Percentiles rank a stretch among this genome's conserved stretches.
phyloP scores from a whole-genome alignment of 2,113 vertebrate genomes.

The Aegithalos caudatus region DNA sequence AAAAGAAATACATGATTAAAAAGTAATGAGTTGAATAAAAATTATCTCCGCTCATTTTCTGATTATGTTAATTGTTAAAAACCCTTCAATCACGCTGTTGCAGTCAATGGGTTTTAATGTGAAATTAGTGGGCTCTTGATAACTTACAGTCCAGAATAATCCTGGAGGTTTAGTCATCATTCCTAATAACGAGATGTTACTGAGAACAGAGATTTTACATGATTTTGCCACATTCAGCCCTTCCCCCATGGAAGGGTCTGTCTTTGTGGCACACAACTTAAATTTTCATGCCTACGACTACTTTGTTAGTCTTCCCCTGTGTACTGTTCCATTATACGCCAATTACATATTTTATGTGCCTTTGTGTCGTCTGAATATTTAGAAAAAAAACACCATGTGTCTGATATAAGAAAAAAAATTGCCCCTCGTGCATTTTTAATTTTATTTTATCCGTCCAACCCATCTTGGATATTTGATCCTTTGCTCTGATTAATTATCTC shows the following conservation, averaged over 20 bases:
- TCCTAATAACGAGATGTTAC: conserved; percentile 86
- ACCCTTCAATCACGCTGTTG: conserved; percentile 95
- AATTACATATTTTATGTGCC: not conserved
- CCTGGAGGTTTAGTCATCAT: conserved; percentile 91
- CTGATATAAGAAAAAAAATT: not conserved
- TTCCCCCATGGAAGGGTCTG: conserved; percentile 63
- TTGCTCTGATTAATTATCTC: not conserved
- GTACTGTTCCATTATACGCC: not conserved
- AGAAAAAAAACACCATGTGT: not conserved
- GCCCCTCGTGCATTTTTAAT: not conserved
- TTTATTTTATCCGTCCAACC: not conserved
- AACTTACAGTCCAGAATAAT: conserved; percentile 98
- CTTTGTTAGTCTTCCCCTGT: not conserved
- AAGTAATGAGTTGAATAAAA: conserved; percentile 99
- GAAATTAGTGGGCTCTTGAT: conserved; percentile 99
- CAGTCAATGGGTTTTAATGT: conserved; percentile 99
- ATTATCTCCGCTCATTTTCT: conserved; percentile 97
- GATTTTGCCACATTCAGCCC: conserved; percentile 77
- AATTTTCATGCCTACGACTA: not conserved
- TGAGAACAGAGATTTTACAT: conserved; percentile 79
- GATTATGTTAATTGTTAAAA: conserved; percentile 99
- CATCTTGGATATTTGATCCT: not conserved
- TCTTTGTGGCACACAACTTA: conserved; percentile 58
- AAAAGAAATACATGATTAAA: conserved; percentile 88
- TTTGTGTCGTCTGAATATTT: not conserved